Evolutionary conservation across 2,113 vertebrate genomes (phyloP).

Genomic region (Pluvialis apricaria): DNA sequence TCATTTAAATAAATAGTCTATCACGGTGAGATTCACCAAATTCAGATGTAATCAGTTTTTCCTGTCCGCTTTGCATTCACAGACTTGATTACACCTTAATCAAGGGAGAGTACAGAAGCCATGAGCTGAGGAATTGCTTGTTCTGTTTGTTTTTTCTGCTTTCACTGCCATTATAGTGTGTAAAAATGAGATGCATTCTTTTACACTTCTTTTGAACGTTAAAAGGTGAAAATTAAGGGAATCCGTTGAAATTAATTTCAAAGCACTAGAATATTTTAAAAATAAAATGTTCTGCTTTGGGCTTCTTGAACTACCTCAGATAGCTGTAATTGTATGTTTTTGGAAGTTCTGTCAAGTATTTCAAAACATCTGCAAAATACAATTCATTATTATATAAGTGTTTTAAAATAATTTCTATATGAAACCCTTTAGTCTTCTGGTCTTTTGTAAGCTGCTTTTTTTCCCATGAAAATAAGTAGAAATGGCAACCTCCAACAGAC

Average conservation of each 20-base stretch:
- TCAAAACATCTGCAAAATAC: not conserved
- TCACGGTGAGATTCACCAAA: not conserved
- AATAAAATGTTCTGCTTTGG: not conserved
- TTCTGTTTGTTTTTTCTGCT: not conserved
- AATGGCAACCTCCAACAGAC: not conserved
- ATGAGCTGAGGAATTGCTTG: not conserved
- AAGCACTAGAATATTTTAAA: not conserved
- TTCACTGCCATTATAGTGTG: not conserved
- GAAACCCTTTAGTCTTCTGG: not conserved
- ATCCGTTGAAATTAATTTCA: not conserved
- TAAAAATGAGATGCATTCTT: not conserved
- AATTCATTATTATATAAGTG: not conserved
- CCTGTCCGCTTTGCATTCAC: not conserved
- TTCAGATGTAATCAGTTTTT: not conserved
- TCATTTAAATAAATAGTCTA: not conserved
- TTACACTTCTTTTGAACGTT: not conserved
- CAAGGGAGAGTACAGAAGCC: not conserved
- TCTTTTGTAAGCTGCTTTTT: not conserved
- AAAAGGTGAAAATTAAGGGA: not conserved
- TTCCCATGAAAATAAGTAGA: not conserved
- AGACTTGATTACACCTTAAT: not conserved
- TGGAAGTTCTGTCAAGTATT: not conserved
- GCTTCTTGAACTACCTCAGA: not conserved
- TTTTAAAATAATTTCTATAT: not conserved
- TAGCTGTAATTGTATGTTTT: not conserved